Evolutionary conservation across 2,888 invertebrate genomes (phyloP), one percentile per base, ranked within the genome.

Genomic region (Branchipolynoe longqiensis): DNA sequence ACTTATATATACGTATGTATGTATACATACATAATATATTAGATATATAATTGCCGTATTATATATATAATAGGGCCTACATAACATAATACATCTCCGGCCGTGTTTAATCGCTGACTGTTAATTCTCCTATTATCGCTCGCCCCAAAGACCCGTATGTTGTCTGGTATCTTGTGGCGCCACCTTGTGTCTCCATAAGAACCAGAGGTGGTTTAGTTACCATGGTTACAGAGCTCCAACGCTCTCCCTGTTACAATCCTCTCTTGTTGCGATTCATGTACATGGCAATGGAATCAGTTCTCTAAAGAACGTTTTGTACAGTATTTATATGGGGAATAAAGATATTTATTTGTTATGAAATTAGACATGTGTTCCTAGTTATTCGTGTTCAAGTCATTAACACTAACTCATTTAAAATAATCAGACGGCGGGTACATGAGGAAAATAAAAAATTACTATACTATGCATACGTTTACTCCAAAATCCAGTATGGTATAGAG

Each of bases 241-340:
- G 78, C 54, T 78, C 41, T 78, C 12, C 78, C 78, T 54, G 69
- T 69, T 69, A 69, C 69, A 69, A 69, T 69, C 69, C 69, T 69
- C 14, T 78, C 41, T 78, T 78, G 78, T 78, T 78, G 78, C 78
- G 78, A 78, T 78, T 78, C 33, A 78, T 78, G 78, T 78, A 78
- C 41, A 78, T 41, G 78, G 78, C 78, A 78, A 78, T 78, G 78
- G 25, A 40, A 41, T 40, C 54, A 41, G 78, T 78, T 78, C 78
- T 18, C 25, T 78, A 22, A 78, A 31, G 78, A 78, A 78, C 54
- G 48, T 78, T 78, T 78, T 78, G 78, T 78, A 78, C 78, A 78
- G 78, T 78, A 41, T 78, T 78, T 78, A 78, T 78, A 78, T 78
- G 78, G 78, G 78, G 78, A 78, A 78, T 78, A 78, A 78, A 78